phyloP scores from a whole-genome alignment of 2,113 vertebrate species.

The Hemichromis elongatus region DNA sequence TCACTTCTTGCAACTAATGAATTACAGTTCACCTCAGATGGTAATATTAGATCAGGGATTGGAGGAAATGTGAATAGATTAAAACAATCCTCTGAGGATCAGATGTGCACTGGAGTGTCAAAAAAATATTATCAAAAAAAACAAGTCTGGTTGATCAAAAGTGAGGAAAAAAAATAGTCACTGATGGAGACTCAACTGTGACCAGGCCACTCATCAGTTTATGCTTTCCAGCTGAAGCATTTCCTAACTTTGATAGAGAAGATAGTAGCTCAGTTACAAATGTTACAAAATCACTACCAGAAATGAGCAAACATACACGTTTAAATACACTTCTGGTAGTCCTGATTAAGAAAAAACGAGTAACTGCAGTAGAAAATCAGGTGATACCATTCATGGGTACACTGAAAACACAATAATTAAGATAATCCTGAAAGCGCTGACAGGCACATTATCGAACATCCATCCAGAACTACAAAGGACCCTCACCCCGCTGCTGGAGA shows the following conservation, averaged over 20 bases:
- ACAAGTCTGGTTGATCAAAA: not conserved
- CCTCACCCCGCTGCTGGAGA: constrained; percentile 27
- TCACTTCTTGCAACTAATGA: not conserved
- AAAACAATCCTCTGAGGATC: not conserved
- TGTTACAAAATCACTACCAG: not conserved
- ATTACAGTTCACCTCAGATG: not conserved
- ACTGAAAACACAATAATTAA: constrained; percentile 24
- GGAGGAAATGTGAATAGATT: not conserved
- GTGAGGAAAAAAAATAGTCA: not conserved
- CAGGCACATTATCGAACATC: constrained; percentile 35
- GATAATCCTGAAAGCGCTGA: constrained; percentile 21
- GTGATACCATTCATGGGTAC: not conserved
- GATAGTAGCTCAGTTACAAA: not conserved
- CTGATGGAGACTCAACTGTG: not conserved
- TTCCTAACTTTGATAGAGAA: not conserved
- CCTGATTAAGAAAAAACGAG: not conserved
- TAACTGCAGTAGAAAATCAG: not conserved
- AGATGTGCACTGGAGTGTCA: not conserved
- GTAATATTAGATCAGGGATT: not conserved
- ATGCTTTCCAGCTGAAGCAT: not conserved
- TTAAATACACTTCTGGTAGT: not conserved
- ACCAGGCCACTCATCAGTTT: not conserved
- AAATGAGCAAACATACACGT: not conserved
- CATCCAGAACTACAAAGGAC: constrained; percentile 38
- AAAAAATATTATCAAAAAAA: not conserved